phyloP scores from a whole-genome alignment of 2,113 vertebrate species.

The Chitala chitala region DNA sequence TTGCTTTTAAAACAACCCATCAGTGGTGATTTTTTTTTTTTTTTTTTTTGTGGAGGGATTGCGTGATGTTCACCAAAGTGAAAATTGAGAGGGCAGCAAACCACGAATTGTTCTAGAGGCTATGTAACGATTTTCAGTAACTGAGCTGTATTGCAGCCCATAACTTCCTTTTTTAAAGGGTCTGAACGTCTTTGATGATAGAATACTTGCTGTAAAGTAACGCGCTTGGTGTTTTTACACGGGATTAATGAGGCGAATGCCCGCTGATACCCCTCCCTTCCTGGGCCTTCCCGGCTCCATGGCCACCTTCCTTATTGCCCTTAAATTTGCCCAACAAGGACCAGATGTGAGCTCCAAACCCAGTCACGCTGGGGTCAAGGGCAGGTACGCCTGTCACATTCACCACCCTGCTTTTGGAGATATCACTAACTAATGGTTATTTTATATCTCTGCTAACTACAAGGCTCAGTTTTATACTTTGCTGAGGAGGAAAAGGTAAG shows the following conservation, averaged over 20 bases:
- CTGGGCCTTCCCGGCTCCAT: neutral
- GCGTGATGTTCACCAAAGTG: neutral
- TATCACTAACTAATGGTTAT: too few species aligned
- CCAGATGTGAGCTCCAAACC: neutral
- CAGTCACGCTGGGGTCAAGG: neutral
- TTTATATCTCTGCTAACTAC: too few species aligned
- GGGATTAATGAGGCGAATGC: neutral
- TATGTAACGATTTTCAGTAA: neutral
- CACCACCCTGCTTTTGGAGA: neutral
- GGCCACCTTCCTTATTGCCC: neutral
- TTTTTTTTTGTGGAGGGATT: neutral
- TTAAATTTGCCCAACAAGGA: neutral
- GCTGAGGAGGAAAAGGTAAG: too few species aligned
- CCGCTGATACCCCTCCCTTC: neutral
- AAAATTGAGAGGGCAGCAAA: neutral
- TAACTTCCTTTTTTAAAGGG: neutral
- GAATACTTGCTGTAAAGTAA: neutral
- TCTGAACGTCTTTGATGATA: neutral
- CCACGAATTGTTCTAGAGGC: neutral
- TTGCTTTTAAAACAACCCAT: too few species aligned
- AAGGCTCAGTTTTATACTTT: too few species aligned
- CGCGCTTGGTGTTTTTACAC: neutral
- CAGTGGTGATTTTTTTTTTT: too few species aligned
- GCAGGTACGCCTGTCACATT: neutral
- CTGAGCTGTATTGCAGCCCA: neutral